A percentile compares a stretch with the other conserved stretches of the same genome.
Conservation (phyloP, 2,888 invertebrate species). For the Drosophila glabriapex region DNA sequence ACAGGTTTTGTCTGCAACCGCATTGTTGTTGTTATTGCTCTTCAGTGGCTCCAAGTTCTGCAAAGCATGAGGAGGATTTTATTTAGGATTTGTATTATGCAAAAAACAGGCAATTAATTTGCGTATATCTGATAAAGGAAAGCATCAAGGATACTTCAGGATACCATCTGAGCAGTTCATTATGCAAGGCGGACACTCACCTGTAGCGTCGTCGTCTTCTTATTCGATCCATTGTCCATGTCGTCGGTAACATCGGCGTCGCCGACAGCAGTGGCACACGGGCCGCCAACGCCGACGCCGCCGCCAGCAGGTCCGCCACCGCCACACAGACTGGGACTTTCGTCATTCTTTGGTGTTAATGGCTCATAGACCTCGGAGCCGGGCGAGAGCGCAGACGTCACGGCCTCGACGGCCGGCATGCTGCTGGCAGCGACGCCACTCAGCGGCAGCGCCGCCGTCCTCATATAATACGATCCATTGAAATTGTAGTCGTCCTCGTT, state of each 20-base stretch:
- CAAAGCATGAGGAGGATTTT: background rate
- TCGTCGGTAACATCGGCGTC: slow-evolving; percentile 66
- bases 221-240: slow-evolving; percentile 72
- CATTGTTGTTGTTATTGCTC: slow-evolving; percentile 37
- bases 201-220: slow-evolving; percentile 72
- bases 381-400: slow-evolving; percentile 69
- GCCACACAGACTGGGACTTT: slow-evolving; percentile 74
- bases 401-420: slow-evolving; percentile 44
- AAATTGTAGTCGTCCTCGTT: slow-evolving; percentile 70
- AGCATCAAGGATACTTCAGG: background rate
- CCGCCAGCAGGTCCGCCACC: slow-evolving; percentile 36
- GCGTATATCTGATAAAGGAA: background rate
- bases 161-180: background rate
- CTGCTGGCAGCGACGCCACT: slow-evolving; percentile 50
- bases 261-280: slow-evolving; percentile 46
- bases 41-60: slow-evolving; percentile 69
- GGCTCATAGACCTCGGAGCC: slow-evolving; percentile 77
- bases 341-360: slow-evolving; percentile 76
- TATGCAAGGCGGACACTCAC: slow-evolving; percentile 41
- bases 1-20: slow-evolving; percentile 56
- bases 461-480: slow-evolving; percentile 71
- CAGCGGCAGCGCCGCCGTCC: slow-evolving; percentile 47
- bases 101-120: background rate
- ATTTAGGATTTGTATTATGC: background rate
- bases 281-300: slow-evolving; percentile 47